Evolutionary conservation across 2,888 invertebrate species (phyloP), one percentile per base, ranked within the genome.

Genomic region (Protodeltote pygarga): DNA sequence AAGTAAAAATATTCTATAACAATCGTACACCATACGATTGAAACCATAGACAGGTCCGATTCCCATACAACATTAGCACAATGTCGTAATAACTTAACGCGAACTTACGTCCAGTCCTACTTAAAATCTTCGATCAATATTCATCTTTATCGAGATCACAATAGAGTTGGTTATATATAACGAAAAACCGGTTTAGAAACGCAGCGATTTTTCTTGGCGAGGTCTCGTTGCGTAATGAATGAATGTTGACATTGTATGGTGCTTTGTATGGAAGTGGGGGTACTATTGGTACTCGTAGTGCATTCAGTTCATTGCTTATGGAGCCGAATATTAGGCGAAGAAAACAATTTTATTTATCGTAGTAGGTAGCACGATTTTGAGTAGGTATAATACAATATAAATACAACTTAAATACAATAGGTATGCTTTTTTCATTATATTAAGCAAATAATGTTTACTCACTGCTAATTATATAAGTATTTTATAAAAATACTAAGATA

Each of bases 151-250:
- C 9, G 0, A 31, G 20, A 24, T 44, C 5, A 32, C 1, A 19
- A 65, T 76, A 78, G 65, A 71, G 74, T 63, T 41, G 29, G 72
- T 62, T 32, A 50, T 61, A 31, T 48, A 51, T 54, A 51, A 31
- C 38, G 11, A 42, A 42, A 44, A 25, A 61, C 62, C 66, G 71
- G 78, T 81, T 67, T 82, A 81, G 82, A 82, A 81, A 81, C 77
- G 80, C 76, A 75, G 77, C 68, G 66, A 78, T 84, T 83, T 83
- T 84, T 83, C 80, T 78, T 77, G 65, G 71, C 83, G 86, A 87
- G 89, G 89, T 76, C 85, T 83, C 65, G 67, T 89, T 89, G 87
- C 89, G 89, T 87, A 89, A 89, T 79, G 73, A 87, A 88, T 79
- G 72, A 76, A 75, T 89, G 89, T 88, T 89, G 89, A 89, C 89